Evolutionary conservation across 2,113 vertebrate genomes (phyloP), one percentile per base, ranked within the genome.

Genomic region (Asarcornis scutulata): DNA sequence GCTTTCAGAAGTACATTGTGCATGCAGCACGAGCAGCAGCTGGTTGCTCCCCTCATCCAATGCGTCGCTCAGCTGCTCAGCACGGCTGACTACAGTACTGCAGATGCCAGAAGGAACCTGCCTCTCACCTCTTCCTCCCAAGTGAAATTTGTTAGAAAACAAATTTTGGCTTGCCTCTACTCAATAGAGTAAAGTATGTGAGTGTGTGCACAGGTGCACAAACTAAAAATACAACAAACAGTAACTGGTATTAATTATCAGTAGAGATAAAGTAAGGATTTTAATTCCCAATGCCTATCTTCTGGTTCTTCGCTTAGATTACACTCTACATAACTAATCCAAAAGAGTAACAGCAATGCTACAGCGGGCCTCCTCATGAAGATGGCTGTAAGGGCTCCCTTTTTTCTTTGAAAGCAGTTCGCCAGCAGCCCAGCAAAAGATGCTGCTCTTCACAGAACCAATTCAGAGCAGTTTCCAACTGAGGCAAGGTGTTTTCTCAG

Each of bases 41-140:
- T 78, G 40, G 36, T 46, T 83, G 55, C 36, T 73, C 60, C 82
- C 78, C 66, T 86, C 60, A 78, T 26, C 40, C 27, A 77, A 9
- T 9, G 89, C 93, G 81, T 29, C 56, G 46, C 67, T 91, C 72
- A 80, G 89, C 94, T 88, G 78, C 76, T 83, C 93, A 76, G 40
- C 59, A 81, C 1, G 2, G 22, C 53, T 74, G 36, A 80, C 55
- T 62, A 89, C 31, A 90, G 40, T 21, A 85, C 31, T 34, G 18
- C 11, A 73, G 73, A 55, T 22, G n/a, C 34, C 27, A 86, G 79
- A 92, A 83, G 17, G 40, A 94, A 87, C 26, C 34, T 56, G 44
- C 38, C 63, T 52, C 78, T 85, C 82, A 88, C 44, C 55, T 83
- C n/a, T 2, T 66, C 53, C 55, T 62, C 91, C 13, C 74, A 79